These are phyloP conservation scores for Numenius arquata DNA, from an alignment of 2,113 vertebrate genomes.

Conservation along the genomic window DNA sequence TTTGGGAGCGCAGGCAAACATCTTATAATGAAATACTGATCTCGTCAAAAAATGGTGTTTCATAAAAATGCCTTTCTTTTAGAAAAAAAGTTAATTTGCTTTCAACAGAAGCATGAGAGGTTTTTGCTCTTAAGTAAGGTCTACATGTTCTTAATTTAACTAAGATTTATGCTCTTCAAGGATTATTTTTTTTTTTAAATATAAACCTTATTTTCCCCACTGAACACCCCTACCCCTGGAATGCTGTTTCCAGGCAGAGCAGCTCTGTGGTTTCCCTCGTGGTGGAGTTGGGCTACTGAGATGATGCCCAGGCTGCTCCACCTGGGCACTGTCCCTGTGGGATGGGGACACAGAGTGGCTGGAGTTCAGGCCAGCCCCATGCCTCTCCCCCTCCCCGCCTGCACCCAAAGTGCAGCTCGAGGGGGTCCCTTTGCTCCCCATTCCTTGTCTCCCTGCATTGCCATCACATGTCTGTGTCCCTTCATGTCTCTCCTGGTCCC, in stretches of 20 bases:
- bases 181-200: not conserved
- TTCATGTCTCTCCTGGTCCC: not conserved
- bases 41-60: not conserved
- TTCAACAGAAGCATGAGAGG: not conserved
- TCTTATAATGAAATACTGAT: not conserved
- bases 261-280: accelerated
- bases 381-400: not conserved
- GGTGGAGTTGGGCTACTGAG: not conserved
- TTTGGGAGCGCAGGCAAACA: not conserved
- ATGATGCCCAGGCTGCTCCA: not conserved
- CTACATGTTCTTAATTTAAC: not conserved
- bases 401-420: not conserved
- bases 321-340: accelerated
- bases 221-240: not conserved
- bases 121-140: not conserved
- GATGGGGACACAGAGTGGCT: accelerated
- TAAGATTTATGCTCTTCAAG: not conserved
- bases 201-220: not conserved
- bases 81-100: not conserved
- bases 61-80: not conserved
- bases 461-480: not conserved
- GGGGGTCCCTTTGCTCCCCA: not conserved
- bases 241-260: not conserved
- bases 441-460: accelerated
- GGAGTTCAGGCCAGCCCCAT: not conserved